phyloP scores from a whole-genome alignment of 2,797 vertebrate genomes.

The Zalophus californianus region DNA sequence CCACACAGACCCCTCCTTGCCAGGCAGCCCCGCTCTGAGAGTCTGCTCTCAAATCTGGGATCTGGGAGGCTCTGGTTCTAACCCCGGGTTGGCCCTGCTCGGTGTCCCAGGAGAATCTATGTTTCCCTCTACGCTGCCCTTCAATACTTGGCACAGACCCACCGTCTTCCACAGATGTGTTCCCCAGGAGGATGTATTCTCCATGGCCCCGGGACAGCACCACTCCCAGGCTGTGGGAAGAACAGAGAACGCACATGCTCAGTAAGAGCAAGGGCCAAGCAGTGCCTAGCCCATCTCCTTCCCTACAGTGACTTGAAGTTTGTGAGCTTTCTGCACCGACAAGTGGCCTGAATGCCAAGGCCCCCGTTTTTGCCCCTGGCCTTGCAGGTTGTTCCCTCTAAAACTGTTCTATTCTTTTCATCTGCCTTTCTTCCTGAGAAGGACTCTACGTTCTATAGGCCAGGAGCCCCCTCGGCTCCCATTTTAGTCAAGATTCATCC shows the following conservation, averaged over 20 bases:
- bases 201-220: constrained; percentile 95
- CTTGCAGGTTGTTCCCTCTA: background rate
- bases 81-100: background rate
- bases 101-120: background rate
- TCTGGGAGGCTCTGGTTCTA: background rate
- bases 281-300: accelerated
- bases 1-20: background rate
- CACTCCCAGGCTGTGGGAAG: constrained; percentile 92
- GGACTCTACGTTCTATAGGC: background rate
- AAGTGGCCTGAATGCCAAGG: accelerated
- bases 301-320: too few species aligned
- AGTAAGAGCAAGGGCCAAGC: accelerated
- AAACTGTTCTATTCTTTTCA: background rate
- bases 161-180: constrained; percentile 97
- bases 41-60: background rate
- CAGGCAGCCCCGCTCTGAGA: accelerated
- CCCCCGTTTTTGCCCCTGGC: too few species aligned
- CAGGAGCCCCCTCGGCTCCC: background rate
- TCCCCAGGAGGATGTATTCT: constrained; percentile 94
- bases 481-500: background rate
- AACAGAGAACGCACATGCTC: background rate
- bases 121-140: background rate
- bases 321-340: background rate
- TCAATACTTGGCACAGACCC: constrained; percentile 12
- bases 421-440: background rate